phyloP scores from a whole-genome alignment of 2,113 vertebrate species.

The Carassius gibelio region DNA sequence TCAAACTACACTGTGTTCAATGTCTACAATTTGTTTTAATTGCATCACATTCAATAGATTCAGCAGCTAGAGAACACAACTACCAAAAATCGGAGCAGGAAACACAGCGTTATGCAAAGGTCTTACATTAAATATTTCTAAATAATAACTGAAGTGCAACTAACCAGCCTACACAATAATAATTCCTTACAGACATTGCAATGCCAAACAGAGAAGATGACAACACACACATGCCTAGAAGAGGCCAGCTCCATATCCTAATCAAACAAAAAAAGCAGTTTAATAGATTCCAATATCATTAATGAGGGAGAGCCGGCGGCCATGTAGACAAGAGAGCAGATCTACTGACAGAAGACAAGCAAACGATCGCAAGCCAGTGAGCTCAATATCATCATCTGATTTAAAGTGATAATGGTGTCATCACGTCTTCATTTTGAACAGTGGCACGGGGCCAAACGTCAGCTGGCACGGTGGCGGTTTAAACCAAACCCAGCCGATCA shows the following conservation, averaged over 20 bases:
- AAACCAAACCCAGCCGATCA: slow-evolving; percentile 22
- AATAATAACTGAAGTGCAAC: neutral
- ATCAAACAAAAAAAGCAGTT: neutral
- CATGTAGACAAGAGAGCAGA: neutral
- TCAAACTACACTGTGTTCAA: no score
- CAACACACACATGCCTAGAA: neutral
- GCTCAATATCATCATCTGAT: slow-evolving; percentile 40
- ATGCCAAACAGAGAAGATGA: neutral
- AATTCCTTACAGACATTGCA: neutral
- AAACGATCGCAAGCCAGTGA: neutral
- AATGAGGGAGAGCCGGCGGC: neutral
- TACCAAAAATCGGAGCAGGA: no score
- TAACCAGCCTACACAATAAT: neutral
- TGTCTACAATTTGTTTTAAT: neutral
- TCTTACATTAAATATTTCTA: no score
- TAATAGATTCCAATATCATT: slow-evolving; percentile 11
- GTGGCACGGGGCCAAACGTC: slow-evolving; percentile 45
- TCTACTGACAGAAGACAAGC: slow-evolving; percentile 1
- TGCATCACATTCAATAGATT: no score
- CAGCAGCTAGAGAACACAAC: no score
- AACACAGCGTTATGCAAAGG: no score
- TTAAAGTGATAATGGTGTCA: slow-evolving; percentile 52
- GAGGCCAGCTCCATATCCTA: neutral
- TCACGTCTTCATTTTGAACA: slow-evolving; percentile 54
- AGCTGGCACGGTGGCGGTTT: slow-evolving; percentile 27